Percentiles rank a stretch among this genome's conserved stretches.
Evolutionary conservation across 2,113 vertebrate genomes (phyloP).

Genomic region (Chamaea fasciata): DNA sequence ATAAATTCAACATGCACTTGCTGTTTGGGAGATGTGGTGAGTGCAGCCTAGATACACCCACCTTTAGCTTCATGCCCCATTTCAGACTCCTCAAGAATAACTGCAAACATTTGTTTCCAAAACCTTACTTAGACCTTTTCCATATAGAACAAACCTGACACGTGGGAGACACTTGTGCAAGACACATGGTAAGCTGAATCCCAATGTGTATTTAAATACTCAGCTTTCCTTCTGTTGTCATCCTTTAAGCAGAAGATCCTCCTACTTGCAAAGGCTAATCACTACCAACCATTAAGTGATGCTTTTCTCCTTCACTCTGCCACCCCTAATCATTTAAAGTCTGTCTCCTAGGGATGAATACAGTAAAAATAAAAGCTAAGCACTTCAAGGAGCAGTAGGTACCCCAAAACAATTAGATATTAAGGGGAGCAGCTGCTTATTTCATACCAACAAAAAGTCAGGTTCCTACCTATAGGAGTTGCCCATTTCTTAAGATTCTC

Average conservation of each 20-base stretch:
- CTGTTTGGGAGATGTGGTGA: background rate
- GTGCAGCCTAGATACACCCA: background rate
- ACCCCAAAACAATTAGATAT: background rate
- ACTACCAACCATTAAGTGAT: background rate
- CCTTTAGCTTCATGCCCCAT: background rate
- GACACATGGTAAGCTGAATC: background rate
- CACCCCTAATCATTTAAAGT: background rate
- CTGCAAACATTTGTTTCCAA: background rate
- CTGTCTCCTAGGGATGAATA: background rate
- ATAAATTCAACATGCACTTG: background rate
- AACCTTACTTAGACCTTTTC: background rate
- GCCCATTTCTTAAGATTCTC: background rate
- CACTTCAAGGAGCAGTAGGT: background rate
- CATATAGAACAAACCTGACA: background rate
- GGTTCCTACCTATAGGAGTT: background rate
- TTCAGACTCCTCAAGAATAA: background rate
- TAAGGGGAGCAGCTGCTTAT: background rate
- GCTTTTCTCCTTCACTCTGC: background rate
- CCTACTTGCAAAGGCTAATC: conserved; percentile 16
- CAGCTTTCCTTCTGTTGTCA: background rate
- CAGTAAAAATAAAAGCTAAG: background rate
- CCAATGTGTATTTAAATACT: background rate
- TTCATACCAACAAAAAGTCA: background rate
- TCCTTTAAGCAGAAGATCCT: conserved; percentile 9
- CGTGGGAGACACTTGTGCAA: background rate